Percentiles rank a stretch among this genome's conserved stretches.
Conservation (phyloP, 2,797 vertebrate genomes). For the Euthynnus affinis region DNA sequence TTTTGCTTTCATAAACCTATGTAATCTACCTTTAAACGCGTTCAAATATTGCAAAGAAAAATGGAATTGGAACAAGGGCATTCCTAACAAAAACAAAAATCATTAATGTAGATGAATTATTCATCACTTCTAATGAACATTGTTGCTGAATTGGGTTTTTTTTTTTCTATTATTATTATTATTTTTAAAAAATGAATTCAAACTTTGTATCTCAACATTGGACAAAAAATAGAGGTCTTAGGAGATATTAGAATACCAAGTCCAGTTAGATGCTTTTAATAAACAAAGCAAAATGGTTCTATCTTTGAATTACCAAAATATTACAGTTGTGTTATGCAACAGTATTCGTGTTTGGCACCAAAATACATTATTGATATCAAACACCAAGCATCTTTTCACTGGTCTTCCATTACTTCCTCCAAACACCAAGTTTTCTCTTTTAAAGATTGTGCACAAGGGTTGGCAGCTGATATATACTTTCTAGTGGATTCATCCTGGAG, state of each 20-base stretch:
- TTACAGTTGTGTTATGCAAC: constrained; percentile 20
- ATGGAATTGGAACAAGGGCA: not conserved
- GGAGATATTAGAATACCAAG: not conserved
- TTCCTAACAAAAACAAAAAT: not conserved
- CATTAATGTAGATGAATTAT: not conserved
- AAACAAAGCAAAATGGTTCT: constrained; percentile 14
- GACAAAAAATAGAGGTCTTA: not conserved
- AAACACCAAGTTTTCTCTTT: constrained; percentile 85
- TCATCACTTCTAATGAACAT: constrained; percentile 16
- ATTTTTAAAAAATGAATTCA: not conserved
- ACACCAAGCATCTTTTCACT: constrained; percentile 59
- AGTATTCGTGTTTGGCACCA: constrained; percentile 18
- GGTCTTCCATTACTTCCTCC: constrained; percentile 78
- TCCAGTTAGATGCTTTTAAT: constrained; percentile 27
- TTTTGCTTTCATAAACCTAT: constrained; percentile 5
- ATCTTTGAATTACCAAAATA: constrained; percentile 7
- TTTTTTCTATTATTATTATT: not conserved
- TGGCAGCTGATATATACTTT: constrained; percentile 93
- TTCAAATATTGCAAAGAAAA: constrained; percentile 13
- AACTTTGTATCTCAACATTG: not conserved
- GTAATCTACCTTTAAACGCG: not conserved
- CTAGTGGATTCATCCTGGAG: constrained; percentile 95
- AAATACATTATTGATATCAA: constrained; percentile 31
- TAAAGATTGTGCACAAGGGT: constrained; percentile 89
- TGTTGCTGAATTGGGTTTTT: constrained; percentile 12